Conservation (phyloP, 2,888 invertebrate genomes). For the Linyphia triangularis region DNA sequence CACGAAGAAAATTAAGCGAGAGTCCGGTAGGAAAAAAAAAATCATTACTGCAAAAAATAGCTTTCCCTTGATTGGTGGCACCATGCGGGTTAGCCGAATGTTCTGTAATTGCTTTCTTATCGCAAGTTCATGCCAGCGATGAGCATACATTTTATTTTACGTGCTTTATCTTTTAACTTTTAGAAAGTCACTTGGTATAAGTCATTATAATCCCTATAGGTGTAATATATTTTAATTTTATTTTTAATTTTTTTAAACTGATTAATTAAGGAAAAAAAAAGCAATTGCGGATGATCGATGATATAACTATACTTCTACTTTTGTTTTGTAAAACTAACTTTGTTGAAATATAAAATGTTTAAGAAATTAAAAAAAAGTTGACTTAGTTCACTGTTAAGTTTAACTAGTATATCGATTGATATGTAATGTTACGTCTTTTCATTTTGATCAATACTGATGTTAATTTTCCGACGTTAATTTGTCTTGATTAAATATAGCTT, state of each 20-base stretch:
- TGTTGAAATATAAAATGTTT: too few species aligned
- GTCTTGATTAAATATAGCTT: conserved; percentile 56
- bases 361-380: neutral
- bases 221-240: too few species aligned
- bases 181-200: neutral
- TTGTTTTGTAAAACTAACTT: too few species aligned
- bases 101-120: conserved; percentile 67
- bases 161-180: conserved; percentile 14
- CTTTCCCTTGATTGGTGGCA: conserved; percentile 51
- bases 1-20: conserved; percentile 36
- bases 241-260: too few species aligned
- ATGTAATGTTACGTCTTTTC: neutral
- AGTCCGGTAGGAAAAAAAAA: neutral
- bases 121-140: conserved; percentile 1
- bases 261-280: too few species aligned
- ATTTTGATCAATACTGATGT: conserved; percentile 13
- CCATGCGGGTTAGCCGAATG: conserved; percentile 45
- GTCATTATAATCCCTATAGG: too few species aligned
- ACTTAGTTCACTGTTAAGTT: conserved; percentile 2
- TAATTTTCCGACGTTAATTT: conserved; percentile 55
- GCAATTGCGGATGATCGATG: too few species aligned
- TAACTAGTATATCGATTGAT: conserved; percentile 1
- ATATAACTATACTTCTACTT: too few species aligned
- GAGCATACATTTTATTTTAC: conserved; percentile 30
- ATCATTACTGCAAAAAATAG: neutral